Conservation (phyloP, 2,888 invertebrate genomes). For the Helobdella robusta region DNA sequence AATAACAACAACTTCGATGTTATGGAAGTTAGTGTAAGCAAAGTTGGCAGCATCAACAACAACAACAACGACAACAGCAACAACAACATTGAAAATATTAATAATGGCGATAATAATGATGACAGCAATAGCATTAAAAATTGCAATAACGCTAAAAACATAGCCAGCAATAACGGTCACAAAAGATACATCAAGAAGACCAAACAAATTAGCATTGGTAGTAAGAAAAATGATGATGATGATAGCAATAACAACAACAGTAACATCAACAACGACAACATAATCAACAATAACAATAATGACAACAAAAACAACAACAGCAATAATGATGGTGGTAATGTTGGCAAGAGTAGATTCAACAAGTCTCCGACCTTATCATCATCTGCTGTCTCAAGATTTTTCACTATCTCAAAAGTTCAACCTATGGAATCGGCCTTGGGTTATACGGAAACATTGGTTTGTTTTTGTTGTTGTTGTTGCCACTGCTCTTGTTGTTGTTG, state of each 20-base stretch:
- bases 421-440: slow-evolving; percentile 22
- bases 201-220: too few species aligned
- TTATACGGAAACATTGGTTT: slow-evolving; percentile 30
- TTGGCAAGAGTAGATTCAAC: not conserved
- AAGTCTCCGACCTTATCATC: not conserved
- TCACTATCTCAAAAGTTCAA: not conserved
- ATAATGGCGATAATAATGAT: not conserved
- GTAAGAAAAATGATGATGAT: not conserved
- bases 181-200: not conserved
- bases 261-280: not conserved
- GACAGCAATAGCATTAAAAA: not conserved
- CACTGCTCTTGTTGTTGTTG: not conserved
- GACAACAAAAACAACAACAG: not conserved
- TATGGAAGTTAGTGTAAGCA: not conserved
- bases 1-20: too few species aligned
- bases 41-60: not conserved
- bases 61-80: not conserved
- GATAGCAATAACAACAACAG: not conserved
- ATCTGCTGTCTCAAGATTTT: too few species aligned
- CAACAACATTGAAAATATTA: not conserved
- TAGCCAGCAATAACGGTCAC: not conserved
- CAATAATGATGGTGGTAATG: not conserved
- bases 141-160: not conserved
- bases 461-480: not conserved
- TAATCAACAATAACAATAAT: not conserved